These are phyloP conservation scores for Dioctria linearis DNA, from an alignment of 2,888 invertebrate species.

Conservation along the genomic window DNA sequence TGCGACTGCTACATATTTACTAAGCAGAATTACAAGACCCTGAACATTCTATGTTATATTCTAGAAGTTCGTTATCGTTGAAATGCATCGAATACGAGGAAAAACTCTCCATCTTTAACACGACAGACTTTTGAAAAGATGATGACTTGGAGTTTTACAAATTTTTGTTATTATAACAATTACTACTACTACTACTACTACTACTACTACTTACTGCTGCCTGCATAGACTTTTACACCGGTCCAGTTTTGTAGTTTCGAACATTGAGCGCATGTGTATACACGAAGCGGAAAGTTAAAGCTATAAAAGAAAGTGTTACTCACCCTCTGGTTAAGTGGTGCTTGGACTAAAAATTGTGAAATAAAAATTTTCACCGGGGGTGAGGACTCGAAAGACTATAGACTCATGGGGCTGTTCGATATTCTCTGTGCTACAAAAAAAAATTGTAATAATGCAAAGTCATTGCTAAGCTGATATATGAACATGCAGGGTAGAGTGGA, in stretches of 20 bases:
- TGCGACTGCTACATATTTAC: neutral
- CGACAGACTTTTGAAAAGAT: constrained; percentile 46
- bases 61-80: constrained; percentile 21
- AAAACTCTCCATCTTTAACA: constrained; percentile 43
- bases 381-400: neutral
- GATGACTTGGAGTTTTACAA: constrained; percentile 32
- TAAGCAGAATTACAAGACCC: constrained; percentile 2
- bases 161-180: constrained; percentile 41
- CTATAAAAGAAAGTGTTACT: constrained; percentile 32
- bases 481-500: constrained; percentile 22
- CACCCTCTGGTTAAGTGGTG: constrained; percentile 39
- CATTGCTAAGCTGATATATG: constrained; percentile 32
- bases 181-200: constrained; percentile 17
- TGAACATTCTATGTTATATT: constrained; percentile 2
- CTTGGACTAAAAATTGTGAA: constrained; percentile 19
- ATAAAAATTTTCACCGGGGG: constrained; percentile 29
- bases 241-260: constrained; percentile 15
- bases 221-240: constrained; percentile 16
- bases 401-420: neutral
- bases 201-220: neutral
- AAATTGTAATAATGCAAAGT: constrained; percentile 25
- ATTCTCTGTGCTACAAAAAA: neutral
- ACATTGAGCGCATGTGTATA: neutral
- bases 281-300: neutral
- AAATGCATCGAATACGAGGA: constrained; percentile 48